Conservation (phyloP, 2,113 vertebrate species). For the Gadus macrocephalus region DNA sequence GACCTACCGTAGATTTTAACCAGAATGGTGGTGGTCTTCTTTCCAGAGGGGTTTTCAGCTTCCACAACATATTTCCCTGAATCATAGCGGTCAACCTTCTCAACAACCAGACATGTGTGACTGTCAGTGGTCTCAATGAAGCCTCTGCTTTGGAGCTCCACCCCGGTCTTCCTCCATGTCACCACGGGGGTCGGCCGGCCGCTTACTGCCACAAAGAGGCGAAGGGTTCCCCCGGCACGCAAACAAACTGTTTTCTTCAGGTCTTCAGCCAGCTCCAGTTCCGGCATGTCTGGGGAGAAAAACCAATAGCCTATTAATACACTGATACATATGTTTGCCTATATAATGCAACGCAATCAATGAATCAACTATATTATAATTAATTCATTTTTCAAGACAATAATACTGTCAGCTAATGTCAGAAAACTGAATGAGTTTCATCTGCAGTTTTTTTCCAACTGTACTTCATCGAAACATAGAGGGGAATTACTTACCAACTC, state of each 20-base stretch:
- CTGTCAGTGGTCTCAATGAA: slow-evolving; percentile 92
- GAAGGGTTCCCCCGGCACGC: slow-evolving; percentile 87
- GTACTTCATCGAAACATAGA: too few relatives aligned
- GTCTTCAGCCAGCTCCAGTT: slow-evolving; percentile 91
- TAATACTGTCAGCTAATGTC: too few relatives aligned
- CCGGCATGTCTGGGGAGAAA: slow-evolving; percentile 82
- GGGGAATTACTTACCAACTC: slow-evolving; percentile 77
- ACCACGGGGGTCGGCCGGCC: slow-evolving; percentile 87
- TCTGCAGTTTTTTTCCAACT: too few relatives aligned
- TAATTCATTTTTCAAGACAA: too few relatives aligned
- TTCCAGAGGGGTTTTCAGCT: slow-evolving; percentile 96
- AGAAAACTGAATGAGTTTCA: too few relatives aligned
- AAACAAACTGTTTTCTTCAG: slow-evolving; percentile 92
- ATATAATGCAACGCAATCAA: too few relatives aligned
- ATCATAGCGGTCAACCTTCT: slow-evolving; percentile 94
- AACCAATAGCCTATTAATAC: too few relatives aligned
- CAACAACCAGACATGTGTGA: slow-evolving; percentile 84
- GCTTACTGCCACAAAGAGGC: slow-evolving; percentile 83
- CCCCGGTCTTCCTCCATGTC: slow-evolving; percentile 87
- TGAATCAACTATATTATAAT: too few relatives aligned
- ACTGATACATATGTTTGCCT: too few relatives aligned
- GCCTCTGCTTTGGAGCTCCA: slow-evolving; percentile 86
- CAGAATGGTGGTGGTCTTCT: slow-evolving; percentile 87
- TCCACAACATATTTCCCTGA: slow-evolving; percentile 95
- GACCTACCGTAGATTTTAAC: slow-evolving; percentile 94